Conservation (phyloP, 92 coral and sea anemone genomes). For the Palythoa heliodiscus region DNA sequence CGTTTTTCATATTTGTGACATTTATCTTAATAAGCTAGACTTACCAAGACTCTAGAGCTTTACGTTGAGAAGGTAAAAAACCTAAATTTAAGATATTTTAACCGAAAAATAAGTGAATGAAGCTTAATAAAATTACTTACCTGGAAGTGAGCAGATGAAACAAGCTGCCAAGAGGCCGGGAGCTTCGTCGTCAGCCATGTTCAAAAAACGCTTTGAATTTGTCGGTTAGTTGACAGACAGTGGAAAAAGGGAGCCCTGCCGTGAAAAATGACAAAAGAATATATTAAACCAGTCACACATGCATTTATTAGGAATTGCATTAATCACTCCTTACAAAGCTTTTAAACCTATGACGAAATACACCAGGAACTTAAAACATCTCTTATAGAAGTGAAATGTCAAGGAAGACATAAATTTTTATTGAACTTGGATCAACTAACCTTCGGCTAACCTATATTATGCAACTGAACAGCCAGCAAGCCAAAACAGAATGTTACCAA, state of each 20-base stretch:
- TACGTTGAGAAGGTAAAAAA: too few relatives aligned
- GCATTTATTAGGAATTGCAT: background rate
- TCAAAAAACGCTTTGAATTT: background rate
- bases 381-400: background rate
- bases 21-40: too few relatives aligned
- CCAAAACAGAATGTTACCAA: background rate
- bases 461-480: background rate
- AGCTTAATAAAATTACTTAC: background rate
- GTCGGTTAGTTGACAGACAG: background rate
- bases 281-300: too few relatives aligned
- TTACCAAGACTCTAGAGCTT: too few relatives aligned
- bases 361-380: background rate
- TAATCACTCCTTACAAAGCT: background rate
- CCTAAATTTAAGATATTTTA: too few relatives aligned
- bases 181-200: slow-evolving; percentile 21
- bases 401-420: background rate
- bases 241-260: background rate
- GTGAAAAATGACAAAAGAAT: too few relatives aligned
- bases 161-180: slow-evolving; percentile 16
- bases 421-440: background rate
- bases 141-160: slow-evolving; percentile 37
- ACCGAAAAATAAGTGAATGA: too few relatives aligned
- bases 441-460: background rate
- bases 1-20: too few relatives aligned
- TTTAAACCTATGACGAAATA: background rate